Conservation (phyloP, 2,888 invertebrate genomes). For the Oxyteleia sp. region DNA sequence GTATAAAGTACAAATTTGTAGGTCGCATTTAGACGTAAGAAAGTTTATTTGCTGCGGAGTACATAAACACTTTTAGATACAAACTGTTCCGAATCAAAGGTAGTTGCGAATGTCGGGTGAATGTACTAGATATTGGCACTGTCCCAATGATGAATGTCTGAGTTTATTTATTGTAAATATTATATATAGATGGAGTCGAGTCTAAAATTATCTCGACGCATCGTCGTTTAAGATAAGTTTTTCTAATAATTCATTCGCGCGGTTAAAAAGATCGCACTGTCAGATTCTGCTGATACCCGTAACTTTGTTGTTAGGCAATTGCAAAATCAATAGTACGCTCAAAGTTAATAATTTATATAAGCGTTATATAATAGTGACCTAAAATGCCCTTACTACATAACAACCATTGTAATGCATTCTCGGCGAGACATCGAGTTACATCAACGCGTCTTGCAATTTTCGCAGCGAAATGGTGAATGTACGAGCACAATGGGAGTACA, state of each 20-base stretch:
- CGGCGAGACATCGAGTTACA: slow-evolving; percentile 24
- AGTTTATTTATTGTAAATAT: slow-evolving; percentile 47
- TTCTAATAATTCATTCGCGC: background rate
- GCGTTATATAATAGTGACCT: slow-evolving; percentile 38
- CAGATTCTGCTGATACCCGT: background rate
- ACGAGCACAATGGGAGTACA: slow-evolving; percentile 5
- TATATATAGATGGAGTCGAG: slow-evolving; percentile 26
- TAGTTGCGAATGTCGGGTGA: slow-evolving; percentile 47
- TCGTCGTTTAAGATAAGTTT: background rate
- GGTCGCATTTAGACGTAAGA: background rate
- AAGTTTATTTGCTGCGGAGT: slow-evolving; percentile 1
- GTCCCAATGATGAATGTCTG: slow-evolving; percentile 44
- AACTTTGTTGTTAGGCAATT: background rate
- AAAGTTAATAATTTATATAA: slow-evolving; percentile 30
- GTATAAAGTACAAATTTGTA: background rate
- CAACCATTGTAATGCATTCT: slow-evolving; percentile 33
- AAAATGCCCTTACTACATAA: slow-evolving; percentile 25
- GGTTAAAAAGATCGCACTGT: background rate
- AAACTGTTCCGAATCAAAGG: slow-evolving; percentile 31
- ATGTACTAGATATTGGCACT: slow-evolving; percentile 55
- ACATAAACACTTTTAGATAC: slow-evolving; percentile 13
- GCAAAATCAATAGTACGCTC: slow-evolving; percentile 9
- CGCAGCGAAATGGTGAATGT: slow-evolving; percentile 1
- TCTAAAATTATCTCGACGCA: background rate
- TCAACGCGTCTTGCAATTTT: slow-evolving; percentile 50